Evolutionary conservation across 2,113 vertebrate species (phyloP).

Genomic region (Nibea albiflora): DNA sequence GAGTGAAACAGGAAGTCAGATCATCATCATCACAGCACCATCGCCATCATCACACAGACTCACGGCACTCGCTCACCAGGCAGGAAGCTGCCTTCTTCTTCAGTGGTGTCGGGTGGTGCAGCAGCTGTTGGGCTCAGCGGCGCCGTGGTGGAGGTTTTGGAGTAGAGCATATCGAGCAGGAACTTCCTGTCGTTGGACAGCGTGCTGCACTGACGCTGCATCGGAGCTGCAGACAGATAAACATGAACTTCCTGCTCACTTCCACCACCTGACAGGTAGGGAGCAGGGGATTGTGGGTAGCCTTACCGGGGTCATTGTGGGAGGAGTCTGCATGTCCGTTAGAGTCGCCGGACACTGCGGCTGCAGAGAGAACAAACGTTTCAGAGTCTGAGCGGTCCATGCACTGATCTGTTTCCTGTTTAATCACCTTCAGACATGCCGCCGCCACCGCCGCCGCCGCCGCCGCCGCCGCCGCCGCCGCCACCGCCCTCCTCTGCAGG

Average conservation of each 20-base stretch:
- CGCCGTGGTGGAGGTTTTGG: conserved; percentile 66
- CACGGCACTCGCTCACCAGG: conserved; percentile 25
- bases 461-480: too few relatives aligned
- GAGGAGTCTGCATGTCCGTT: conserved; percentile 44
- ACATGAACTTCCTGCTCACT: background rate
- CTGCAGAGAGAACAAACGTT: background rate
- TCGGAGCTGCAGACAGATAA: background rate
- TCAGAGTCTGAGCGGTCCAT: too few relatives aligned
- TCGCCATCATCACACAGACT: too few relatives aligned
- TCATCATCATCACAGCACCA: too few relatives aligned
- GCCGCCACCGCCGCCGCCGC: too few relatives aligned
- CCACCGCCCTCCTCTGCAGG: background rate
- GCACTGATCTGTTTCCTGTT: too few relatives aligned
- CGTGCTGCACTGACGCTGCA: conserved; percentile 78
- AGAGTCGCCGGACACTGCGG: conserved; percentile 3
- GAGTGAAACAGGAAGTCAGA: background rate
- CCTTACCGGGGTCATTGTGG: conserved; percentile 75
- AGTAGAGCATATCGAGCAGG: conserved; percentile 86
- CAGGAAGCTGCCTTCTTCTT: conserved; percentile 18
- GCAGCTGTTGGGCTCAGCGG: conserved; percentile 18
- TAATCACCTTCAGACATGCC: too few relatives aligned
- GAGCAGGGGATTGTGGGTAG: conserved; percentile 18
- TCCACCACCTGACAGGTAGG: background rate
- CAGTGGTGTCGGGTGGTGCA: background rate
- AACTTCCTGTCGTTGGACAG: conserved; percentile 84